Conservation (phyloP, 2,888 invertebrate genomes). For the Automeris io region DNA sequence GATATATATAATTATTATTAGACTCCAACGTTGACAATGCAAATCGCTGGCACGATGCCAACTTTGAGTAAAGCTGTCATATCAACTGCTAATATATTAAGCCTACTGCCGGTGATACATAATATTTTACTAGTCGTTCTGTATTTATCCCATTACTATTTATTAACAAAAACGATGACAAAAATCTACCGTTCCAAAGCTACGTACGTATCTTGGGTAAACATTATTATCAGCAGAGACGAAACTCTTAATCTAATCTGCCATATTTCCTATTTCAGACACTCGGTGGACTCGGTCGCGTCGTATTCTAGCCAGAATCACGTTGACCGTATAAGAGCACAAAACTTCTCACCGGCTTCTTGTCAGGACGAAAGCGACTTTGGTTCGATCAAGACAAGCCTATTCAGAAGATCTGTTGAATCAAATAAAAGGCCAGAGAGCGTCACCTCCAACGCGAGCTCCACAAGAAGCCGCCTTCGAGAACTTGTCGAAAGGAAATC, state of each 20-base stretch:
- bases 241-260: constrained; percentile 57
- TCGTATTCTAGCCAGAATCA: constrained; percentile 78
- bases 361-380: constrained; percentile 73
- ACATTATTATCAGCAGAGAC: constrained; percentile 46
- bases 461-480: constrained; percentile 74
- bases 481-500: constrained; percentile 74
- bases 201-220: constrained; percentile 46
- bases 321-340: constrained; percentile 76
- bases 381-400: constrained; percentile 71
- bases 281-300: constrained; percentile 78
- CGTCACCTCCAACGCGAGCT: constrained; percentile 67
- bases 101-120: neutral
- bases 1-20: constrained; percentile 22
- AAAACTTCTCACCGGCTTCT: constrained; percentile 75
- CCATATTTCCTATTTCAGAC: constrained; percentile 62
- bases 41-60: constrained; percentile 35
- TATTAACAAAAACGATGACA: constrained; percentile 30
- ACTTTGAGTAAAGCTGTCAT: constrained; percentile 17
- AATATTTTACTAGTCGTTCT: neutral
- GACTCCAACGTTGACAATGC: constrained; percentile 23
- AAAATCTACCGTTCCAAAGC: constrained; percentile 36
- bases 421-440: constrained; percentile 66
- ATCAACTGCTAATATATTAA: neutral
- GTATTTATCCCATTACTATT: neutral
- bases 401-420: constrained; percentile 69